phyloP scores from a whole-genome alignment of 2,797 vertebrate genomes.

The Pipistrellus pipistrellus region DNA sequence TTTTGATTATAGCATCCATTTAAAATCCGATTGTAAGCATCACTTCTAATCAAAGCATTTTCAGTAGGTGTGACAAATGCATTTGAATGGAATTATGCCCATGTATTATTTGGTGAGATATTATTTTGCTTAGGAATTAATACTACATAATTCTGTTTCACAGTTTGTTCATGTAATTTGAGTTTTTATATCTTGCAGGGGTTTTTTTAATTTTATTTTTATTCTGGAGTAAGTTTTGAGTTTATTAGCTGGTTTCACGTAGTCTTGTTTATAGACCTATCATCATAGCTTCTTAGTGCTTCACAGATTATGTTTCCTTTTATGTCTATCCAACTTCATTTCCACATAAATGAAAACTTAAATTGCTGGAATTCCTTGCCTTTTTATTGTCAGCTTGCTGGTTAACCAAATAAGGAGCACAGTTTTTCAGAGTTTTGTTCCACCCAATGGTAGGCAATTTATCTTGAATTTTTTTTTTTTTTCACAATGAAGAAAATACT shows the following conservation, averaged over 20 bases:
- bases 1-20: conserved; percentile 52
- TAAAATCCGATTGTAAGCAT: conserved; percentile 64
- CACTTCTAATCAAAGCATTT: conserved; percentile 63
- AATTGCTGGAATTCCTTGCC: conserved; percentile 50
- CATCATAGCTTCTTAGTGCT: conserved; percentile 49
- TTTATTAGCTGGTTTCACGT: conserved; percentile 68
- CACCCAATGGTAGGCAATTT: background rate
- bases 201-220: conserved; percentile 52
- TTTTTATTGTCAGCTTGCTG: conserved; percentile 44
- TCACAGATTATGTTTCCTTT: conserved; percentile 62
- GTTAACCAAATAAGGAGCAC: conserved; percentile 46
- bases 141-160: conserved; percentile 60
- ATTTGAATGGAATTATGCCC: conserved; percentile 56
- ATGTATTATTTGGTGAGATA: conserved; percentile 66
- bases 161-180: conserved; percentile 51
- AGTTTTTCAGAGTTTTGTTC: conserved; percentile 27
- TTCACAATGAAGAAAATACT: background rate
- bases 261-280: conserved; percentile 69
- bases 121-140: conserved; percentile 72
- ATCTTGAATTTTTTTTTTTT: background rate
- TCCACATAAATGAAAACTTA: conserved; percentile 63
- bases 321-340: conserved; percentile 61
- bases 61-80: conserved; percentile 64
- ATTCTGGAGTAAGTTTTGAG: conserved; percentile 16
- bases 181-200: conserved; percentile 46